Evolutionary conservation across 2,888 invertebrate species (phyloP).

Genomic region (Geophilus truncorum): DNA sequence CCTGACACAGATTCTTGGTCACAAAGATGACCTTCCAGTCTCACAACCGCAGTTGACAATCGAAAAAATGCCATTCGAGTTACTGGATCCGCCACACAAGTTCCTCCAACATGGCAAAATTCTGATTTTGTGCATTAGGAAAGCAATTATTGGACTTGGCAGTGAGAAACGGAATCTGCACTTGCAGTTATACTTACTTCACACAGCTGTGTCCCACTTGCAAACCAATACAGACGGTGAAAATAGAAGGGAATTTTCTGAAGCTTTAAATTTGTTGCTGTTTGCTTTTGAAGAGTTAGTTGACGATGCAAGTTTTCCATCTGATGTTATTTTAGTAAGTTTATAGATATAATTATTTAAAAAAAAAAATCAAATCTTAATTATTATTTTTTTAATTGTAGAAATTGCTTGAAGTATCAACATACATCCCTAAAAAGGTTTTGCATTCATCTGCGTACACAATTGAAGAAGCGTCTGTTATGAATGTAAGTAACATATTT

Average conservation of each 20-base stretch:
- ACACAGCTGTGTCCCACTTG: background rate
- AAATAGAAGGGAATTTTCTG: conserved; percentile 22
- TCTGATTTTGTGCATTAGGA: background rate
- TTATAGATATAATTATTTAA: background rate
- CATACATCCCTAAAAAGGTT: background rate
- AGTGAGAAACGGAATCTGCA: conserved; percentile 20
- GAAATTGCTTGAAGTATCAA: conserved; percentile 29
- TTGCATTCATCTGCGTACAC: conserved; percentile 12
- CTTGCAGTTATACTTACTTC: conserved; percentile 27
- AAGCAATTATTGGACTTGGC: background rate
- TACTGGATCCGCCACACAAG: background rate
- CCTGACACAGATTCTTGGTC: conserved; percentile 22
- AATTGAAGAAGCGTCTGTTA: background rate
- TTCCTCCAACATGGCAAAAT: background rate
- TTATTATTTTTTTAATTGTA: background rate
- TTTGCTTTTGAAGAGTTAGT: conserved; percentile 21
- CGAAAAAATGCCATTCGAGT: background rate
- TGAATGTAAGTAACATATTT: background rate
- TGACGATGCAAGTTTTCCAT: background rate
- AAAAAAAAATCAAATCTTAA: background rate
- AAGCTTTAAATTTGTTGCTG: background rate
- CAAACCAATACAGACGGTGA: background rate
- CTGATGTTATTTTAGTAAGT: conserved; percentile 30
- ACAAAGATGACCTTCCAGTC: background rate
- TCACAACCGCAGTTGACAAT: background rate